Evolutionary conservation across 2,888 invertebrate genomes (phyloP).

Genomic region (Dexiosoma caninum): DNA sequence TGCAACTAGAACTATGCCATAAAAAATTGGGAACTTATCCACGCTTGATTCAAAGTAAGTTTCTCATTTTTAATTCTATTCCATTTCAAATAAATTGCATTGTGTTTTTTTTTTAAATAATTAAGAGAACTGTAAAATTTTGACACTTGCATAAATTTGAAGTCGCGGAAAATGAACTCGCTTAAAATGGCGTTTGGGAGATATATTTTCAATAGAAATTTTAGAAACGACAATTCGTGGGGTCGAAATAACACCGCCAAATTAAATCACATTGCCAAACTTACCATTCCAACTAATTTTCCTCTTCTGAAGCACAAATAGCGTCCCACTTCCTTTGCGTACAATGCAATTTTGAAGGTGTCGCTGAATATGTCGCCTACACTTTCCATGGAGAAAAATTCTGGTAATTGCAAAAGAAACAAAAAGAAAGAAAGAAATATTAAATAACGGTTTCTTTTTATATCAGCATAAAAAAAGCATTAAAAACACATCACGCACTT

Average conservation of each 20-base stretch:
- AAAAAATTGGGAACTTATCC: too few species aligned
- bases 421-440: background rate
- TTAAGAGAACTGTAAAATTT: too few species aligned
- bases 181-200: too few species aligned
- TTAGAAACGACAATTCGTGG: too few species aligned
- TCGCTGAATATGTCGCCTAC: conserved; percentile 71
- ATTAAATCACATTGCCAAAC: conserved; percentile 31
- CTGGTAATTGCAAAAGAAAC: conserved; percentile 64
- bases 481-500: conserved; percentile 30
- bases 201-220: too few species aligned
- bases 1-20: too few species aligned
- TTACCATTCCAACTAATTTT: conserved; percentile 75
- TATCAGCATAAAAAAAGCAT: background rate
- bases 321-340: conserved; percentile 73
- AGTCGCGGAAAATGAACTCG: too few species aligned
- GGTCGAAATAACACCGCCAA: background rate
- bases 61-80: too few species aligned
- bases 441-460: conserved; percentile 9
- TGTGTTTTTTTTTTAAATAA: too few species aligned
- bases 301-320: conserved; percentile 74
- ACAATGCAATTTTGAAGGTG: conserved; percentile 74
- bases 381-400: conserved; percentile 74
- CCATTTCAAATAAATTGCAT: too few species aligned
- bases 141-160: too few species aligned
- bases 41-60: too few species aligned